phyloP scores from a whole-genome alignment of 2,888 invertebrate genomes.

The Ceriagrion tenellum region DNA sequence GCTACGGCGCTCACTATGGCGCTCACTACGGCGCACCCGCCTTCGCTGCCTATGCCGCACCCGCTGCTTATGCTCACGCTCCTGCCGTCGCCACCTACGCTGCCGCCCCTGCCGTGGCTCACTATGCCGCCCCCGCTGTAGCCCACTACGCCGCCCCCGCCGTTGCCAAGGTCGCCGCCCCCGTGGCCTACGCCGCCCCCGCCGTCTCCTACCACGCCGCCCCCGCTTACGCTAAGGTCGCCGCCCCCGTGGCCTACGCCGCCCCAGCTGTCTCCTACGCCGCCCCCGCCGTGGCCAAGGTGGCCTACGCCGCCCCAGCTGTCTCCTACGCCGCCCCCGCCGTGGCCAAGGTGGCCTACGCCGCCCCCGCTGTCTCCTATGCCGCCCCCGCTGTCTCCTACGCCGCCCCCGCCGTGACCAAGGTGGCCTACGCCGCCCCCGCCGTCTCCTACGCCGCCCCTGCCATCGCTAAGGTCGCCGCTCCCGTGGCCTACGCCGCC shows the following conservation, averaged over 20 bases:
- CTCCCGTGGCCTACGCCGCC: constrained; percentile 9
- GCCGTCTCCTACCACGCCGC: constrained; percentile 43
- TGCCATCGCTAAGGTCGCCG: constrained; percentile 52
- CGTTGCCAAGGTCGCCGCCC: constrained; percentile 12
- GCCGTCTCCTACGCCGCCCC: constrained; percentile 37
- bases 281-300: constrained; percentile 40
- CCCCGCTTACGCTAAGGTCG: constrained; percentile 54
- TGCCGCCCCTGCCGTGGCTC: constrained; percentile 4
- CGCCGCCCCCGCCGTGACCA: constrained; percentile 64
- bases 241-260: constrained; percentile 17
- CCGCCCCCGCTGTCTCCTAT: constrained; percentile 31
- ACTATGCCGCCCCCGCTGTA: constrained; percentile 39
- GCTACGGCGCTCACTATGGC: constrained; percentile 48
- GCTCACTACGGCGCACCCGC: constrained; percentile 36
- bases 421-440: not conserved
- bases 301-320: constrained; percentile 11
- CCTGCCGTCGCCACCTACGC: constrained; percentile 28
- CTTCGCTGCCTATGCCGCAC: constrained; percentile 4
- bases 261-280: constrained; percentile 40
- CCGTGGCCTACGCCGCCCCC: constrained; percentile 44
- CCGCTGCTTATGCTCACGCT: constrained; percentile 20
- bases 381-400: constrained; percentile 22
- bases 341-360: constrained; percentile 27
- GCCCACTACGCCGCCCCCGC: constrained; percentile 26
- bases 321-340: constrained; percentile 44